Evolutionary conservation across 2,113 vertebrate species (phyloP), one percentile per base, ranked within the genome.

Genomic region (Abramis brama): DNA sequence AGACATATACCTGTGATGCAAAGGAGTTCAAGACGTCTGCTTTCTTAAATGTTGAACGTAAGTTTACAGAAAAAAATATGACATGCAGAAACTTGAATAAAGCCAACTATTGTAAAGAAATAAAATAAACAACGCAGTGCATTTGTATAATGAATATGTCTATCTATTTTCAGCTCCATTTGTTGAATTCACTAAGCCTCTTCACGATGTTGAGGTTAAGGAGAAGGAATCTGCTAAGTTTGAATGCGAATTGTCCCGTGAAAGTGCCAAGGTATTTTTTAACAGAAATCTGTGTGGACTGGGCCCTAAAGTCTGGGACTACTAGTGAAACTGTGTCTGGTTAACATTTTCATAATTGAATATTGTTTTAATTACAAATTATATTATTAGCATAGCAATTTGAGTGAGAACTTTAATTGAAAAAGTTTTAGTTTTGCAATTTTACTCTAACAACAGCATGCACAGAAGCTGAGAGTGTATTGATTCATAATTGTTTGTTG

Each of bases 21-120:
- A 97, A 97, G 86, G 96, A 97, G 82, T 99, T 98, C 92, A 99
- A 98, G 93, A 99, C 98, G 25, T 98, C 98, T 82, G 97, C 97
- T 91, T 98, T 97, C 94, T 95, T 99, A 90, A 97, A 97, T 82
- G 98, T 99, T n/a, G 96, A 96, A 89, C 96, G 98, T 99, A 94
- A 97, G 98, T 94, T 52, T 30, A 36, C 4, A 36, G 30, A 52
- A 55, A 90, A 81, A 39, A 74, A 25, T 25, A 1, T 5, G 19
- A 21, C 12, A 47, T 27, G 25, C 36, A 36, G 7, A 43, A 33
- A 43, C 25, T 21, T 47, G 30, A 36, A 36, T 23, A 60, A 79
- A 12, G 27, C 30, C n/a, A 78, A 78, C 19, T 78, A 57, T 57
- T 2, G 19, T 21, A 12, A 43, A 43, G 4, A 71, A 4, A 71